phyloP scores from a whole-genome alignment of 2,113 vertebrate genomes.

The Passer montanus region DNA sequence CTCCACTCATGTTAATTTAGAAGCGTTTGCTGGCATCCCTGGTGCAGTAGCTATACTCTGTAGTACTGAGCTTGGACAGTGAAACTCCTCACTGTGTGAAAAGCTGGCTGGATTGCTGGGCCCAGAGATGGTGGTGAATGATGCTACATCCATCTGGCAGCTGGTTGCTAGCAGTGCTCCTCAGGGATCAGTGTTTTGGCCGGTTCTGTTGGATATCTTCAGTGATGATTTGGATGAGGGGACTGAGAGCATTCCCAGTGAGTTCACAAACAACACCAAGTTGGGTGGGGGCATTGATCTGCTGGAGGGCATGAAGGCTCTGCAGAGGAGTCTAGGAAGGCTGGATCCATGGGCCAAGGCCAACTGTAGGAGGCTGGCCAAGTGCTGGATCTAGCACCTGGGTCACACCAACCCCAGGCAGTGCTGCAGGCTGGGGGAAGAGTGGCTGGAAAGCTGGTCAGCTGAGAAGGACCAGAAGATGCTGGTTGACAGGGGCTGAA shows the following conservation, averaged over 20 bases:
- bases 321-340: not conserved
- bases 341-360: rapidly evolving
- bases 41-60: not conserved
- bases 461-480: too few relatives aligned
- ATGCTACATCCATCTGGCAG: not conserved
- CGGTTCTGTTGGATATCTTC: not conserved
- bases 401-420: not conserved
- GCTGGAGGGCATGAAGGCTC: not conserved
- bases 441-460: not conserved
- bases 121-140: not conserved
- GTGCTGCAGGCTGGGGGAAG: not conserved
- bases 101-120: not conserved
- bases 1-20: not conserved
- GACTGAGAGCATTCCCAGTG: not conserved
- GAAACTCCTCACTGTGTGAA: not conserved
- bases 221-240: not conserved
- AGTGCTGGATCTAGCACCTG: rapidly evolving
- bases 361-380: not conserved
- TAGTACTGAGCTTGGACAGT: not conserved
- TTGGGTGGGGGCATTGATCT: not conserved
- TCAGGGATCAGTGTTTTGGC: not conserved
- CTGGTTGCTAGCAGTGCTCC: not conserved
- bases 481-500: not conserved
- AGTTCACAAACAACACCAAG: not conserved
- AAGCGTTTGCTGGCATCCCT: not conserved